phyloP scores from a whole-genome alignment of 2,888 invertebrate species.

The Xestia xanthographa region DNA sequence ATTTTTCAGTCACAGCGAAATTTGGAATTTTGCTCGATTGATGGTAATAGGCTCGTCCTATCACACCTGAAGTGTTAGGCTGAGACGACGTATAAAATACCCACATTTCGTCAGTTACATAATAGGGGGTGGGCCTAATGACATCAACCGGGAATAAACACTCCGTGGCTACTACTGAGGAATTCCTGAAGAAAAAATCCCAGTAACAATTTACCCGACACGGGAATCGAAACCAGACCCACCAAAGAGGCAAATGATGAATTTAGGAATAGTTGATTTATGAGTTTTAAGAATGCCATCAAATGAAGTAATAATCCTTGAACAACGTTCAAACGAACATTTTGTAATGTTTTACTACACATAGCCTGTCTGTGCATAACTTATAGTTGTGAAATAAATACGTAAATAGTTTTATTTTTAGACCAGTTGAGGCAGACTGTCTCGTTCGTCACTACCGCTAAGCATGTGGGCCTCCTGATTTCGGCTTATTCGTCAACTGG shows the following conservation, averaged over 20 bases:
- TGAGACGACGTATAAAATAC: neutral
- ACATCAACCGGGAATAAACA: neutral
- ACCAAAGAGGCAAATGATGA: neutral
- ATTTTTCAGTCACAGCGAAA: too few species aligned
- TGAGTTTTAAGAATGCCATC: neutral
- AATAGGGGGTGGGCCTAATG: neutral
- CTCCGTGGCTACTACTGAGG: neutral
- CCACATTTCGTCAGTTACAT: neutral
- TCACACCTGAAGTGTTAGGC: too few species aligned
- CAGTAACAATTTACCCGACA: neutral
- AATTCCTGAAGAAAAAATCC: neutral
- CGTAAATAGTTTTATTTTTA: neutral
- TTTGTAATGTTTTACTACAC: slow-evolving; percentile 45
- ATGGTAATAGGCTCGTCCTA: too few species aligned
- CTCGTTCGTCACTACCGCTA: too few species aligned
- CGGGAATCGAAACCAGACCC: neutral
- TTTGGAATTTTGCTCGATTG: too few species aligned
- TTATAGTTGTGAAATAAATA: slow-evolving; percentile 26
- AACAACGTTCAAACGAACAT: slow-evolving; percentile 10
- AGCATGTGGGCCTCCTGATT: too few species aligned
- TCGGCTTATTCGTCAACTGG: too few species aligned
- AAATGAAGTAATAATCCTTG: slow-evolving; percentile 29
- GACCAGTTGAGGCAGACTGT: too few species aligned
- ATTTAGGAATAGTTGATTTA: neutral
- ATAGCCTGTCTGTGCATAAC: slow-evolving; percentile 27